These are phyloP conservation scores for Bos indicus DNA, from an alignment of 2,113 vertebrate species.

Conservation along the genomic window DNA sequence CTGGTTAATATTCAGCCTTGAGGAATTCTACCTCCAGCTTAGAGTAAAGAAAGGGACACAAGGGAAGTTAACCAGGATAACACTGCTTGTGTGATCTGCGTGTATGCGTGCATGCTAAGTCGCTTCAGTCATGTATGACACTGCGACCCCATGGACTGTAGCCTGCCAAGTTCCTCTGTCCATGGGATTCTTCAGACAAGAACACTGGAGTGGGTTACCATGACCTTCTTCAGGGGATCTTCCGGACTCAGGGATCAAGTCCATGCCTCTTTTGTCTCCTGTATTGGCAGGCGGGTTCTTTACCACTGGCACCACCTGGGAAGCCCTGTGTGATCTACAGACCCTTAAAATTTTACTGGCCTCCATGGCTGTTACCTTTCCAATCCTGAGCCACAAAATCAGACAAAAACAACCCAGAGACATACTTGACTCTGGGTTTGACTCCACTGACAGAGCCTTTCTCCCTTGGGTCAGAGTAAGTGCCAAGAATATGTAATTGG, in stretches of 20 bases:
- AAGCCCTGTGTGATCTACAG: neutral
- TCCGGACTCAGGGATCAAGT: neutral
- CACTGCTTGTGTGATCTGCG: neutral
- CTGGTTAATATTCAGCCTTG: neutral
- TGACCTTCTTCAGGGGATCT: neutral
- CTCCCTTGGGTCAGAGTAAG: neutral
- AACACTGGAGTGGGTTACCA: neutral
- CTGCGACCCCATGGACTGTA: neutral
- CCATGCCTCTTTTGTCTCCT: neutral
- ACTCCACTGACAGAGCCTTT: neutral
- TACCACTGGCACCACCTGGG: neutral
- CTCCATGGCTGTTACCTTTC: neutral
- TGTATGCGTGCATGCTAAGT: rapidly evolving
- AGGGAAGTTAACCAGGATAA: neutral
- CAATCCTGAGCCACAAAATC: neutral
- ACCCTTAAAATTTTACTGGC: neutral
- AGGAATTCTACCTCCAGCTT: neutral
- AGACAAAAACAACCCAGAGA: neutral
- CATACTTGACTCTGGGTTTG: neutral
- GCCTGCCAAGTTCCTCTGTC: neutral
- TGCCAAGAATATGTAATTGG: neutral
- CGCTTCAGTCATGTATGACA: neutral
- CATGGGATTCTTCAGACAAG: neutral
- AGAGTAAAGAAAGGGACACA: neutral
- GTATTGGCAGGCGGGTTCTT: neutral